These are phyloP conservation scores for Charaxes varanes DNA, from an alignment of 1,140 invertebrate species.

Conservation along the genomic window DNA sequence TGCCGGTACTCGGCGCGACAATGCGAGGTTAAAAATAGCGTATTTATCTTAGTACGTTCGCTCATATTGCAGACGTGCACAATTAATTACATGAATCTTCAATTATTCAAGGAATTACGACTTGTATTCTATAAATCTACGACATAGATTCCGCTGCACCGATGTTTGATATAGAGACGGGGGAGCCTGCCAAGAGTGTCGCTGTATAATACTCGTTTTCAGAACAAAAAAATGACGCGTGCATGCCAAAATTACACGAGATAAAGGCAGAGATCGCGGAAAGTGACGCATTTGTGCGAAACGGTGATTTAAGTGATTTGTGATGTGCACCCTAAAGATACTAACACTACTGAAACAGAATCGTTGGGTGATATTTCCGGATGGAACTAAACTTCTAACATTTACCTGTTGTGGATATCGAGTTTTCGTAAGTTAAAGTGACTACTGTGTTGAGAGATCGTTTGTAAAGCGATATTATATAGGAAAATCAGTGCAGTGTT, in stretches of 20 bases:
- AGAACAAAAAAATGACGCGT: slow-evolving; percentile 2
- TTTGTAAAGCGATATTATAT: slow-evolving; percentile 1
- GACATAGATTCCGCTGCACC: neutral
- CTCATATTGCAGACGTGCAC: neutral
- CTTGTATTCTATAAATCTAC: neutral
- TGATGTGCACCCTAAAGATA: slow-evolving; percentile 7
- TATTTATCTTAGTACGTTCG: slow-evolving; percentile 5
- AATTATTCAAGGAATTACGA: neutral
- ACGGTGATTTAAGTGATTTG: slow-evolving; percentile 3
- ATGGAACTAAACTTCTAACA: too few species aligned
- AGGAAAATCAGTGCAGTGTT: neutral
- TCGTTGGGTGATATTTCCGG: slow-evolving; percentile 3
- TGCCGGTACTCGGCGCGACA: too few species aligned
- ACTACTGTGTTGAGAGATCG: neutral
- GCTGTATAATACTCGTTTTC: slow-evolving; percentile 5
- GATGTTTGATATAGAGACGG: neutral
- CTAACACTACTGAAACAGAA: slow-evolving; percentile 1
- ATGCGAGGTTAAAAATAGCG: slow-evolving; percentile 9
- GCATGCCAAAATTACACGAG: slow-evolving; percentile 7
- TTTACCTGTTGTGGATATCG: too few species aligned
- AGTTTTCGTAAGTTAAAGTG: too few species aligned
- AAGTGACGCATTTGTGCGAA: slow-evolving; percentile 3
- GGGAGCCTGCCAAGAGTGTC: slow-evolving; percentile 6
- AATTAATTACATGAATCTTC: too few species aligned
- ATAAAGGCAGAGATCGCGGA: neutral